phyloP scores from a whole-genome alignment of 2,888 invertebrate genomes.

The Caenorhabditis afra region DNA sequence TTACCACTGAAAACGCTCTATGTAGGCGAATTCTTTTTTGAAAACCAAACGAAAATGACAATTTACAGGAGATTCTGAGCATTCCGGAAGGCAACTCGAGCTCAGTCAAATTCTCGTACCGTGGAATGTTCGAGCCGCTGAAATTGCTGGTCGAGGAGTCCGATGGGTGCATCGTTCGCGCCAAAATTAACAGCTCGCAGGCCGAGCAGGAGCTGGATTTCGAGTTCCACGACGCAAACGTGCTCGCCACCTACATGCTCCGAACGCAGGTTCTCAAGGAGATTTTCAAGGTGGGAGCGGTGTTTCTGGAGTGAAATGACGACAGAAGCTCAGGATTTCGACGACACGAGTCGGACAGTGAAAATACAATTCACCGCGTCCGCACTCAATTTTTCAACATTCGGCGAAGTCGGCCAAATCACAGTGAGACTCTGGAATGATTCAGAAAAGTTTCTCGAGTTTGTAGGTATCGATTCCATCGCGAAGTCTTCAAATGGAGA shows the following conservation, averaged over 20 bases:
- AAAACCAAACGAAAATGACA: not conserved
- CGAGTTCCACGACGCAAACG: conserved; percentile 33
- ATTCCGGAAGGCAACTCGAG: conserved; percentile 53
- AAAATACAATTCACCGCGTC: conserved; percentile 19
- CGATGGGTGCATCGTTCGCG: conserved; percentile 51
- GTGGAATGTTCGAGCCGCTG: conserved; percentile 57
- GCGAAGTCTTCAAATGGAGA: conserved; percentile 49
- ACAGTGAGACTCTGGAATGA: conserved; percentile 7
- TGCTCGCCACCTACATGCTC: conserved; percentile 37
- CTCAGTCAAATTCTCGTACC: conserved; percentile 51
- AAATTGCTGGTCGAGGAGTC: conserved; percentile 50
- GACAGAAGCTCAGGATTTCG: conserved; percentile 53
- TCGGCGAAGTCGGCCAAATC: conserved; percentile 50
- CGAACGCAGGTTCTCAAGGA: conserved; percentile 51
- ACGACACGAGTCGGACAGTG: conserved; percentile 32
- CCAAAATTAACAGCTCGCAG: conserved; percentile 49
- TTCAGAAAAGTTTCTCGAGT: not conserved
- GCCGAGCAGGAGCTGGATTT: conserved; percentile 55
- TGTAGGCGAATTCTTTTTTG: not conserved
- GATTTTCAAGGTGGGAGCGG: conserved; percentile 29
- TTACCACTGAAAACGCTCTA: conserved; percentile 32
- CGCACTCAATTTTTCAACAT: conserved; percentile 27
- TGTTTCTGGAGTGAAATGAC: not conserved
- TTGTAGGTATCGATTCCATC: conserved; percentile 46
- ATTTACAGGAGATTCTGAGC: conserved; percentile 55